Conservation (phyloP, 2,113 vertebrate genomes). For the Psophia crepitans region DNA sequence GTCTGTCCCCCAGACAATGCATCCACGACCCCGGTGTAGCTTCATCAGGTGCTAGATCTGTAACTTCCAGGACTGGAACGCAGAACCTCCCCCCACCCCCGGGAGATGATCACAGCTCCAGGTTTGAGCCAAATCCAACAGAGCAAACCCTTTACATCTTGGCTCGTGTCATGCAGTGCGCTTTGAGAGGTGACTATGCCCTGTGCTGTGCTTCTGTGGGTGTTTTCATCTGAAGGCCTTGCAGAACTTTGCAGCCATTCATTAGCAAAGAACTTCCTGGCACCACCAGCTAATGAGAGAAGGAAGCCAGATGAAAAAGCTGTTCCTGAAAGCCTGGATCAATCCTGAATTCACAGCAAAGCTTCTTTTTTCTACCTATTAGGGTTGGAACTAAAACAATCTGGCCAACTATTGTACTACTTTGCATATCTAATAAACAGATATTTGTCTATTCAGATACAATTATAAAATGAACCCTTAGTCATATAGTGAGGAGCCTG, state of each 20-base stretch:
- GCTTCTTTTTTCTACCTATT: not conserved
- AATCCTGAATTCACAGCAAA: not conserved
- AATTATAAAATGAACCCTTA: not conserved
- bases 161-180: not conserved
- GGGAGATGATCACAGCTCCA: not conserved
- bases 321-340: not conserved
- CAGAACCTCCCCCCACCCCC: not conserved
- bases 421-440: not conserved
- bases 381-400: not conserved
- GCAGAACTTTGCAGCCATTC: not conserved
- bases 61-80: not conserved
- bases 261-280: constrained; percentile 17
- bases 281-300: constrained; percentile 3
- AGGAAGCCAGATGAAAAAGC: not conserved
- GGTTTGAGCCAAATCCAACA: not conserved
- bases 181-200: not conserved
- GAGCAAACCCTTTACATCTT: not conserved
- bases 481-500: not conserved
- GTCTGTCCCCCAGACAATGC: not conserved
- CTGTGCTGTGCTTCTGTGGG: not conserved
- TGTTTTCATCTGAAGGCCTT: not conserved
- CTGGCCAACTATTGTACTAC: not conserved
- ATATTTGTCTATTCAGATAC: not conserved
- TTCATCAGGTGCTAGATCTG: not conserved
- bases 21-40: fast-evolving